Conservation (phyloP, 2,797 vertebrate species). For the Sebastes taczanowskii region DNA sequence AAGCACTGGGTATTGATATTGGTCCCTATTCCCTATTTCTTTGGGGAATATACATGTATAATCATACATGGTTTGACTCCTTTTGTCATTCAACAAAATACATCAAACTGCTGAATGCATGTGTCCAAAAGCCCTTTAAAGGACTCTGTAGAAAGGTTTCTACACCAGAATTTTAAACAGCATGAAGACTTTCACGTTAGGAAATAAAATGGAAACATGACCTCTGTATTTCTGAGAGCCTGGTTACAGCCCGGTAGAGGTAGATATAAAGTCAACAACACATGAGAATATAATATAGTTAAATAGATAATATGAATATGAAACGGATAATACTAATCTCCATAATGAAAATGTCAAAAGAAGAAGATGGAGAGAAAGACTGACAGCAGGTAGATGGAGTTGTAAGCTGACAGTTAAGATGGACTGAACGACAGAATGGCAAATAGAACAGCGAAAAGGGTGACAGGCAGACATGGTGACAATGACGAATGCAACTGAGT, state of each 20-base stretch:
- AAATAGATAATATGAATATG: neutral
- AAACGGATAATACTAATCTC: neutral
- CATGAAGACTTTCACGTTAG: neutral
- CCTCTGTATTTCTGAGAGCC: neutral
- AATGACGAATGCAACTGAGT: constrained; percentile 13
- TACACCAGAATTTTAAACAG: neutral
- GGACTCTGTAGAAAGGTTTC: neutral
- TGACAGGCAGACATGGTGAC: neutral
- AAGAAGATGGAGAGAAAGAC: neutral
- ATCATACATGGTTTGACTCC: neutral
- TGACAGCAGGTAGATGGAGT: constrained; percentile 1
- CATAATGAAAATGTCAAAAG: neutral
- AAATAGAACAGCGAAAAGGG: neutral
- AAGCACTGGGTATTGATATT: neutral
- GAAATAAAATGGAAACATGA: neutral
- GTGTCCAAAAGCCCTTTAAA: neutral
- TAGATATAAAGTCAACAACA: neutral
- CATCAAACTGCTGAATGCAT: neutral
- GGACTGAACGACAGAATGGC: neutral
- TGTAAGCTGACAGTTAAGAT: constrained; percentile 3
- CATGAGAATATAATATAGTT: neutral
- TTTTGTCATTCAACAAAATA: neutral
- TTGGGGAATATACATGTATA: neutral
- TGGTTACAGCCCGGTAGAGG: neutral
- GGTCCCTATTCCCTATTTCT: neutral